Evolutionary conservation across 2,797 vertebrate species (phyloP).

Genomic region (Smutsia gigantea): DNA sequence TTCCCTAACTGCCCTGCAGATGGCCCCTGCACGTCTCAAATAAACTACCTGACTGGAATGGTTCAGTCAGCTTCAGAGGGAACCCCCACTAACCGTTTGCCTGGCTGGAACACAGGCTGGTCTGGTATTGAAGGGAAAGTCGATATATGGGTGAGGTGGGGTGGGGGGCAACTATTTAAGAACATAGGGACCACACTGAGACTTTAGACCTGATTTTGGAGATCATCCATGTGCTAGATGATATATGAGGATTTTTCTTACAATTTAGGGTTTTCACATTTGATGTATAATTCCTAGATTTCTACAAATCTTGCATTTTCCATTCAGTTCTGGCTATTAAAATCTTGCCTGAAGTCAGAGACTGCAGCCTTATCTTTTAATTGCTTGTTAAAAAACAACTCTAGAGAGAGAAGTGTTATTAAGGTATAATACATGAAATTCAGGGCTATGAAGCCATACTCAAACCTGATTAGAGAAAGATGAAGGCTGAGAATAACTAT

Average conservation of each 20-base stretch:
- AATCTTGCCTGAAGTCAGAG: conserved; percentile 43
- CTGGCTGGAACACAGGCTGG: background rate
- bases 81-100: background rate
- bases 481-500: background rate
- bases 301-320: conserved; percentile 34
- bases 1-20: background rate
- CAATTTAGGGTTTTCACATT: conserved; percentile 56
- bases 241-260: conserved; percentile 34
- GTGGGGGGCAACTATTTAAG: background rate
- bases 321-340: conserved; percentile 49
- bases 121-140: background rate
- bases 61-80: background rate
- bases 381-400: conserved; percentile 7
- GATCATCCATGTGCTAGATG: background rate
- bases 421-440: conserved; percentile 25
- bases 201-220: conserved; percentile 18
- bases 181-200: background rate
- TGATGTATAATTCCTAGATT: conserved; percentile 44
- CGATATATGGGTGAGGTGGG: background rate
- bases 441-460: background rate
- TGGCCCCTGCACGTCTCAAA: background rate
- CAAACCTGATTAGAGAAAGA: conserved; percentile 7
- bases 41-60: background rate
- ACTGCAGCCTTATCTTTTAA: background rate
- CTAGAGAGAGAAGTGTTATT: conserved; percentile 28